Percentiles rank a stretch among this genome's conserved stretches.
These are phyloP conservation scores for Phenganax stokvisi DNA, from an alignment of 92 coral and sea anemone genomes.

Conservation along the genomic window DNA sequence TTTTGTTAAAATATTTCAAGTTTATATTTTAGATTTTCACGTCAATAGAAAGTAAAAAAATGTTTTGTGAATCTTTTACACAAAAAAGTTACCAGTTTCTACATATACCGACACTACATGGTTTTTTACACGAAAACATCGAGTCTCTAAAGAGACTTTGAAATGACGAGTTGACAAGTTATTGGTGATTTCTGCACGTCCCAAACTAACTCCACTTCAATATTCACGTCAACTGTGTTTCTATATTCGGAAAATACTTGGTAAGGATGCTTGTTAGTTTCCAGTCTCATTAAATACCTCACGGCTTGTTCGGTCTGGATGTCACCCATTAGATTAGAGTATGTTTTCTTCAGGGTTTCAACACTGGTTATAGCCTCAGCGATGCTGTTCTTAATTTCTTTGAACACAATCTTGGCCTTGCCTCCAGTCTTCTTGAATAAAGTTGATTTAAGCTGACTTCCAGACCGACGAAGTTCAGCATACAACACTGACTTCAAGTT, in stretches of 20 bases:
- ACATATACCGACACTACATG: not conserved
- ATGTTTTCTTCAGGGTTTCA: slow-evolving; percentile 23
- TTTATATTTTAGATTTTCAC: no score
- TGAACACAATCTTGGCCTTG: slow-evolving; percentile 39
- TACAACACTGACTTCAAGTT: slow-evolving; percentile 33
- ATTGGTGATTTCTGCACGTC: not conserved
- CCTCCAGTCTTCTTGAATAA: slow-evolving; percentile 39
- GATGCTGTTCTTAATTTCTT: slow-evolving; percentile 28
- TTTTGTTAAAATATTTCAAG: no score
- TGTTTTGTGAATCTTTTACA: not conserved
- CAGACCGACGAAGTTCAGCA: slow-evolving; percentile 37
- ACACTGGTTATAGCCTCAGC: slow-evolving; percentile 47
- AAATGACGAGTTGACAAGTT: slow-evolving; percentile 1
- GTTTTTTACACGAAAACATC: not conserved
- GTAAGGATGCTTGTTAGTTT: slow-evolving; percentile 9
- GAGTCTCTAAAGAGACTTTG: not conserved
- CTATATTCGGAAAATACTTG: slow-evolving; percentile 8
- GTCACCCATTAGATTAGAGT: slow-evolving; percentile 48
- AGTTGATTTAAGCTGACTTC: slow-evolving; percentile 30
- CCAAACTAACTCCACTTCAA: slow-evolving; percentile 4
- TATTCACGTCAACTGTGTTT: slow-evolving; percentile 1
- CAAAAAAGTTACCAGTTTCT: not conserved
- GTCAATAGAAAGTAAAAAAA: no score
- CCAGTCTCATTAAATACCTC: slow-evolving; percentile 4
- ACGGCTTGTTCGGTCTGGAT: slow-evolving; percentile 44